Evolutionary conservation across 2,113 vertebrate genomes (phyloP).

Genomic region (Boulengeromyrus knoepffleri): DNA sequence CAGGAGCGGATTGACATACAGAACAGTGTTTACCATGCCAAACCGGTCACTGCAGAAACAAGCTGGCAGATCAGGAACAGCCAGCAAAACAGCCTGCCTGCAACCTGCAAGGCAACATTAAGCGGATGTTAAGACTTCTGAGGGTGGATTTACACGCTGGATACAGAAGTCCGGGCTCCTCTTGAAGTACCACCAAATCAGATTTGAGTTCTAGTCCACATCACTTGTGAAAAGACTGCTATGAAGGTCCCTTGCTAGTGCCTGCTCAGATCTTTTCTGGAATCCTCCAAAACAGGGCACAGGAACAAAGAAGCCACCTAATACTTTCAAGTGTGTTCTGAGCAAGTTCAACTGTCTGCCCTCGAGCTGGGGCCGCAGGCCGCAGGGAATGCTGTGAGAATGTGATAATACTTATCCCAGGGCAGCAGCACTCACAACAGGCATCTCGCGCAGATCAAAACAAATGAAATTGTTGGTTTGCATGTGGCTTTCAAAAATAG

Average conservation of each 20-base stretch:
- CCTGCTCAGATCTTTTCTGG: not conserved
- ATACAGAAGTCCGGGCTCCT: not conserved
- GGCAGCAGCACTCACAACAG: not conserved
- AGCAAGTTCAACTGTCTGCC: not conserved
- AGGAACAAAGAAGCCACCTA: not conserved
- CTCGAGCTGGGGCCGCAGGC: not conserved
- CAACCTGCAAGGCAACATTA: slow-evolving; percentile 1
- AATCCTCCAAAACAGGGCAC: not conserved
- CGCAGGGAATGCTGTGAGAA: not conserved
- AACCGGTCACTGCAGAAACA: not conserved
- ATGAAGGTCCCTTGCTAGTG: not conserved
- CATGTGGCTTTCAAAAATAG: not conserved
- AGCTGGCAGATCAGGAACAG: not conserved
- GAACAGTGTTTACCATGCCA: not conserved
- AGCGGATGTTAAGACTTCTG: slow-evolving; percentile 3
- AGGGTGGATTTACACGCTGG: slow-evolving; percentile 10
- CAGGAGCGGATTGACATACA: not conserved
- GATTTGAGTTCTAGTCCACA: not conserved
- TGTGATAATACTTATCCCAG: not conserved
- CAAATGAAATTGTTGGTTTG: not conserved
- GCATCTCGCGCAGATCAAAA: slow-evolving; percentile 13
- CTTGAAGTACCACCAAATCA: not conserved
- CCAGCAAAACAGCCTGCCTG: not conserved
- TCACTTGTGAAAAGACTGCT: not conserved
- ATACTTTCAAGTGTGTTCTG: not conserved